Conservation (phyloP, 2,797 vertebrate genomes). For the Sardinella longiceps region DNA sequence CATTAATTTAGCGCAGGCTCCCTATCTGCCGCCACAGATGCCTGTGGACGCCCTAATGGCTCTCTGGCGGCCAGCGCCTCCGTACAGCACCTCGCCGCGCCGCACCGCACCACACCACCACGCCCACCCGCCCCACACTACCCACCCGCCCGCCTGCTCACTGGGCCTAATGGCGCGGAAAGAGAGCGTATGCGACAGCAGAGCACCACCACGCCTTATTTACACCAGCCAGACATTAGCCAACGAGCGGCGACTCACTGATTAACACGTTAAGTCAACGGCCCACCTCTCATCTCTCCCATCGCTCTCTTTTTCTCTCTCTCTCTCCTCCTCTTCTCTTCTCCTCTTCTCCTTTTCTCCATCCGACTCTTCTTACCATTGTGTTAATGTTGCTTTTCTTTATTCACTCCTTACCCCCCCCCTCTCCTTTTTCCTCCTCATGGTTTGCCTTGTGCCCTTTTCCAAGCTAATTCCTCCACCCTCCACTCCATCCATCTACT, state of each 20-base stretch:
- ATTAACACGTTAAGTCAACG: conserved; percentile 76
- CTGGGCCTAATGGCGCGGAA: conserved; percentile 95
- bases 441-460: conserved; percentile 8
- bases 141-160: conserved; percentile 72
- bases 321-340: background rate
- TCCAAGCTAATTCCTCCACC: conserved; percentile 27
- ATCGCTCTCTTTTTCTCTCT: background rate
- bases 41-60: conserved; percentile 97
- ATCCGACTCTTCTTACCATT: background rate
- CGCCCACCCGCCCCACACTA: conserved; percentile 61
- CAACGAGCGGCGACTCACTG: conserved; percentile 76
- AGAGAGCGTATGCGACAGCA: conserved; percentile 90
- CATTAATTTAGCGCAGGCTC: conserved; percentile 98
- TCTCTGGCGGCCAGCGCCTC: conserved; percentile 77
- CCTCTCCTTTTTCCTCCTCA: background rate
- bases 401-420: conserved; percentile 28
- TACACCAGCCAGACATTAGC: conserved; percentile 88
- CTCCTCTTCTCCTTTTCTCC: background rate
- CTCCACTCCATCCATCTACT: conserved; percentile 24
- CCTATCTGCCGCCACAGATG: conserved; percentile 99
- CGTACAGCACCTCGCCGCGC: conserved; percentile 50
- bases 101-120: conserved; percentile 54
- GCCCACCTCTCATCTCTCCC: conserved; percentile 26
- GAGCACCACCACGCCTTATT: conserved; percentile 88
- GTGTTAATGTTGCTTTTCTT: background rate